These are phyloP conservation scores for Hyphantria cunea DNA, from an alignment of 1,140 invertebrate species.

Conservation along the genomic window DNA sequence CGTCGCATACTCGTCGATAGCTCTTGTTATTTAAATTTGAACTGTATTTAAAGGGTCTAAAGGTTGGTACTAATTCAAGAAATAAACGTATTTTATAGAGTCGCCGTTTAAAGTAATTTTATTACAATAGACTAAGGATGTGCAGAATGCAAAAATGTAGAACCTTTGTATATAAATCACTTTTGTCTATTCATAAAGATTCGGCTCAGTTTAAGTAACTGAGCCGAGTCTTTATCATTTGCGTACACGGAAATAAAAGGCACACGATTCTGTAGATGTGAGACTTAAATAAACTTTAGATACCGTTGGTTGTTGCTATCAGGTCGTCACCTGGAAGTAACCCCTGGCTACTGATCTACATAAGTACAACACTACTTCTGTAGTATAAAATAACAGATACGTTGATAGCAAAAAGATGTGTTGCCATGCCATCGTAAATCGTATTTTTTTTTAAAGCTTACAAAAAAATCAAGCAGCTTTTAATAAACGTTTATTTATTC, in stretches of 20 bases:
- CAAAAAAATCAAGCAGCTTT: too few relatives aligned
- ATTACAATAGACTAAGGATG: conserved; percentile 40
- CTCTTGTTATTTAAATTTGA: conserved; percentile 18
- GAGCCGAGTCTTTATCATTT: too few relatives aligned
- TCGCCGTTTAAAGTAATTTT: conserved; percentile 48
- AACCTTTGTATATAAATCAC: conserved; percentile 4
- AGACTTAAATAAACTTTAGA: not conserved
- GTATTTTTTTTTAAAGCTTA: too few relatives aligned
- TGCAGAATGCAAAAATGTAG: conserved; percentile 16
- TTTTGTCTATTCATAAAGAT: not conserved
- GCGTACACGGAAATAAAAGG: not conserved
- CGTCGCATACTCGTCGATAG: conserved; percentile 28
- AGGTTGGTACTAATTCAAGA: conserved; percentile 12
- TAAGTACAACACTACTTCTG: too few relatives aligned
- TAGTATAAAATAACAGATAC: too few relatives aligned
- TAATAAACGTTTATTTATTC: too few relatives aligned
- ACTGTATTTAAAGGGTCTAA: conserved; percentile 19
- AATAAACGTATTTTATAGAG: conserved; percentile 35
- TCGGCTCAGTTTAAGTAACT: too few relatives aligned
- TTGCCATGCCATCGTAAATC: too few relatives aligned
- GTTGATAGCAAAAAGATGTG: too few relatives aligned
- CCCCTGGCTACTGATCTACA: too few relatives aligned
- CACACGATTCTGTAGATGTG: not conserved
- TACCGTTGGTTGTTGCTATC: too few relatives aligned
- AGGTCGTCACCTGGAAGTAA: too few relatives aligned